Evolutionary conservation across 2,888 invertebrate species (phyloP).

Genomic region (Altica lythri): DNA sequence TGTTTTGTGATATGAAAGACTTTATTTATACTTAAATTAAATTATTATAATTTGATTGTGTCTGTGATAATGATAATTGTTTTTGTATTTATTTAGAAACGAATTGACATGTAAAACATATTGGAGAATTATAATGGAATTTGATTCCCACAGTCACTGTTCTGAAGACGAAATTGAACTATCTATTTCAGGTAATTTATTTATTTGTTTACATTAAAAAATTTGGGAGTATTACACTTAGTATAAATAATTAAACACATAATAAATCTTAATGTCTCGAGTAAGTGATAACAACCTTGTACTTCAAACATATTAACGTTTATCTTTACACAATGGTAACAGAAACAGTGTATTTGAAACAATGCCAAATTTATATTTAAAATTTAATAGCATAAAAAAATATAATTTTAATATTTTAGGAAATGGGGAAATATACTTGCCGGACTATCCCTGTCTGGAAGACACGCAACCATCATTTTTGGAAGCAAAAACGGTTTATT

Average conservation of each 20-base stretch:
- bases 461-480: conserved; percentile 53
- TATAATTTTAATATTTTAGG: conserved; percentile 35
- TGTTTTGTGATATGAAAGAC: conserved; percentile 26
- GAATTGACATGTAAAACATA: conserved; percentile 33
- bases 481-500: conserved; percentile 68
- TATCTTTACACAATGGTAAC: neutral
- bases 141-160: conserved; percentile 50
- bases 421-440: conserved; percentile 43
- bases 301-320: neutral
- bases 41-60: conserved; percentile 28
- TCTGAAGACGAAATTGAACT: conserved; percentile 51
- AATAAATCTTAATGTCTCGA: neutral
- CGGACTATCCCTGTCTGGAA: conserved; percentile 43
- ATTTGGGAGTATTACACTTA: neutral
- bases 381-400: conserved; percentile 1
- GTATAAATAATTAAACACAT: neutral
- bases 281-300: conserved; percentile 5
- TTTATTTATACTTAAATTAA: conserved; percentile 28
- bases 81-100: conserved; percentile 26
- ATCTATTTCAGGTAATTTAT: conserved; percentile 44
- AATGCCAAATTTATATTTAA: neutral
- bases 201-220: neutral
- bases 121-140: conserved; percentile 47
- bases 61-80: conserved; percentile 26
- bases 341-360: neutral